Percentiles rank a stretch among this genome's conserved stretches.
Conservation (phyloP, 2,797 vertebrate species). For the Microcaecilia unicolor region DNA sequence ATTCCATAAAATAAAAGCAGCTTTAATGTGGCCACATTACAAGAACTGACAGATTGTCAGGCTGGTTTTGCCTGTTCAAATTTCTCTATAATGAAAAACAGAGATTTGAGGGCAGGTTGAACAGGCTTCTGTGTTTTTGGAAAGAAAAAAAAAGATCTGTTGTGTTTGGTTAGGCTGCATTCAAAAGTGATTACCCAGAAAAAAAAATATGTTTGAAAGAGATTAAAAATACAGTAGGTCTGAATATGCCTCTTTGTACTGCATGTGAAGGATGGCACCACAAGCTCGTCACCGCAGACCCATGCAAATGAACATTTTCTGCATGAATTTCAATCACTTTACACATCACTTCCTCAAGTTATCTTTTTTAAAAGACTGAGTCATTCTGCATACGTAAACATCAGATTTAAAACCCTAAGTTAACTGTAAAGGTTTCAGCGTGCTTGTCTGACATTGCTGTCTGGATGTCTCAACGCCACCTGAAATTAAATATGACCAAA, state of each 20-base stretch:
- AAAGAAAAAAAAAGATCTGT: background rate
- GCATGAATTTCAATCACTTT: slow-evolving; percentile 1
- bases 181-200: slow-evolving; percentile 3
- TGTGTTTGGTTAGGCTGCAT: background rate
- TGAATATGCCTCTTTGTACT: background rate
- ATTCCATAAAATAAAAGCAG: no score
- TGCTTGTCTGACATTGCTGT: no score
- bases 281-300: background rate
- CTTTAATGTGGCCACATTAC: no score
- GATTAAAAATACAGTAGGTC: background rate
- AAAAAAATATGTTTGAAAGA: background rate
- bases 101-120: background rate
- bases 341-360: slow-evolving; percentile 5
- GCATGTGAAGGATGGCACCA: background rate
- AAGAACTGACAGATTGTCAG: no score
- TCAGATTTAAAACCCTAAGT: slow-evolving; percentile 2
- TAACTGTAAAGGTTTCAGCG: no score
- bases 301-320: slow-evolving; percentile 2
- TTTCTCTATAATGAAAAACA: background rate
- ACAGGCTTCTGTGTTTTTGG: no score
- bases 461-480: no score
- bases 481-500: no score
- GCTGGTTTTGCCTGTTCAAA: background rate
- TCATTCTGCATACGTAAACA: background rate
- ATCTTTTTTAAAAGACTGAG: background rate